A percentile compares a stretch with the other conserved stretches of the same genome.
Conservation (phyloP, 2,888 invertebrate species). For the Aelia acuminata region DNA sequence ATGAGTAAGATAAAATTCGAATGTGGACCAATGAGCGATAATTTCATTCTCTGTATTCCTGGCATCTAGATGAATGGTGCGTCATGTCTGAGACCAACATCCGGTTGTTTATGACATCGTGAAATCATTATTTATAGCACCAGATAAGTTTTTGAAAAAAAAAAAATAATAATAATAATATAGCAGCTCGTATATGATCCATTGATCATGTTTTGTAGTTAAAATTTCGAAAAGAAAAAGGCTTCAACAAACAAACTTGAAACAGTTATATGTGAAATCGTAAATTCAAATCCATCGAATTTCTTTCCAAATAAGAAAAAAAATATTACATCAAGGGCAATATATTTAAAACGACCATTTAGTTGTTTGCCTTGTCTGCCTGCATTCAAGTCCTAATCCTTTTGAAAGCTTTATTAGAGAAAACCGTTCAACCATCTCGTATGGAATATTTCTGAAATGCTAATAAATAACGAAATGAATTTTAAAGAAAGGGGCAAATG, state of each 20-base stretch:
- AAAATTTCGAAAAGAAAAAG: background rate
- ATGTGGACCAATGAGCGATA: background rate
- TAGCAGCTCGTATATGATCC: too few species aligned
- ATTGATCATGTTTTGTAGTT: too few species aligned
- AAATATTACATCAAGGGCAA: background rate
- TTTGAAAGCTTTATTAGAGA: background rate
- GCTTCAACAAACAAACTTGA: background rate
- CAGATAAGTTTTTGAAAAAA: background rate
- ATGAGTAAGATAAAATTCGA: too few species aligned
- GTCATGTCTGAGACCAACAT: background rate
- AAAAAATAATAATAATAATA: too few species aligned
- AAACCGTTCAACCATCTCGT: background rate
- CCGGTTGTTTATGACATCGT: background rate
- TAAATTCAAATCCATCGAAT: background rate
- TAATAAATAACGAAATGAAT: background rate
- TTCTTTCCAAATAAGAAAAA: background rate
- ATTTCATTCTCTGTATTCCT: background rate
- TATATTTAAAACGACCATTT: background rate
- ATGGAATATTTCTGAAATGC: background rate
- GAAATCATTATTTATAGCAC: background rate
- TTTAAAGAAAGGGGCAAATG: background rate
- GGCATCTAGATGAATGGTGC: background rate
- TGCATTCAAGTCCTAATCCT: background rate
- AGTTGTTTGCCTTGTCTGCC: background rate
- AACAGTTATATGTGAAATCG: background rate